These are phyloP conservation scores for Nomada hirtipes DNA, from an alignment of 2,888 invertebrate genomes.

Conservation along the genomic window DNA sequence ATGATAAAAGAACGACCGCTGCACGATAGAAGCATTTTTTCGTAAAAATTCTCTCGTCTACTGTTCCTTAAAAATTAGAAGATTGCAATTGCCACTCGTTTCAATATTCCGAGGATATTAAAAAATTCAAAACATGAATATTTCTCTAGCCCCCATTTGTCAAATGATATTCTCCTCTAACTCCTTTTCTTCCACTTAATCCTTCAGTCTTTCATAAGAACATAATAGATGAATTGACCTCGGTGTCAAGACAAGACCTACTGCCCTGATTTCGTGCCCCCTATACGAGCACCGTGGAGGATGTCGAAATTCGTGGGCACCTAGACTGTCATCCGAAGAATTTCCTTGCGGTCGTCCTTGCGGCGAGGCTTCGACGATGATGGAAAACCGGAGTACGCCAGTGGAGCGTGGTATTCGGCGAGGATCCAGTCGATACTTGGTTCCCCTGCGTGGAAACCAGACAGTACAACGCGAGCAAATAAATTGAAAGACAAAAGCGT, in stretches of 20 bases:
- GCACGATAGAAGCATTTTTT: too few relatives aligned
- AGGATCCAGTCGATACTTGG: background rate
- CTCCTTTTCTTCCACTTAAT: background rate
- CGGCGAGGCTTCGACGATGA: conserved; percentile 17
- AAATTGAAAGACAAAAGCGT: background rate
- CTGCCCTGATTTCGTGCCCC: conserved; percentile 30
- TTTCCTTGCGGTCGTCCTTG: conserved; percentile 56
- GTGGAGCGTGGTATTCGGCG: conserved; percentile 18
- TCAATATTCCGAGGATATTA: too few relatives aligned
- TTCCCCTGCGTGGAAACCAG: conserved; percentile 1
- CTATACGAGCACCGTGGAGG: background rate
- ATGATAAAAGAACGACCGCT: conserved; percentile 3
- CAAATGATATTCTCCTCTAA: background rate
- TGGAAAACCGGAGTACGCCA: conserved; percentile 34
- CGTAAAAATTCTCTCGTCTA: too few relatives aligned
- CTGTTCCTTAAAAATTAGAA: too few relatives aligned
- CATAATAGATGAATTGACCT: background rate
- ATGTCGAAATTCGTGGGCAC: conserved; percentile 49
- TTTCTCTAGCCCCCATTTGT: background rate
- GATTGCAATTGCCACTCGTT: too few relatives aligned
- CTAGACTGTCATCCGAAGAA: conserved; percentile 55
- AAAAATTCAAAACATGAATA: background rate
- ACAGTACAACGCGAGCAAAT: background rate
- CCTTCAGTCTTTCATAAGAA: background rate
- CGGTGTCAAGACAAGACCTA: background rate